Base-by-base conservation (phyloP, 2,113 vertebrate species). In the Syrrhaptes paradoxus region DNA sequence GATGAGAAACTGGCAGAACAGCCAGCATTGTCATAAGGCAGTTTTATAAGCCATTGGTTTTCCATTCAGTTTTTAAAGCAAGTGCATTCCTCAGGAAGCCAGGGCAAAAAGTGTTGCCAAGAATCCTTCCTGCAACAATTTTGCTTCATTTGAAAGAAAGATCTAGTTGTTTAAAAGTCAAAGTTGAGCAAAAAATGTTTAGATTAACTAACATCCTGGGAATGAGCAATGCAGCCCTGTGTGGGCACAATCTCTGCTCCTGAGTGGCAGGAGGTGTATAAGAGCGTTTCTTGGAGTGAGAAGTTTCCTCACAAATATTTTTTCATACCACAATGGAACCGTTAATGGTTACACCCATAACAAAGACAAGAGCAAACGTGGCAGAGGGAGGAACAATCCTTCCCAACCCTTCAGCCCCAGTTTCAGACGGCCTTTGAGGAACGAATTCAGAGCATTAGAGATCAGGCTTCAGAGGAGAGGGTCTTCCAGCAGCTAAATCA, bases 111-210 rank as follows among this genome's bases (percentile, higher is more conserved):
- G 52, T 49, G 16, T 88, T 96, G 95, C 93, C 95, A 95, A 94
- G 92, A 96, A 96, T 95, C 80, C 90, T 96, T 90, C 76, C 81
- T 96, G 86, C 70, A 94, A 90, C 2, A 17, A 78, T 92, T 94
- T 93, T 86, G 21, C 65, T 96, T 84, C 82, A 21, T 90, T 88
- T 86, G 61, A 92, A 92, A 96, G 76, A 96, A 95, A 94, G 95
- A 90, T 85, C 76, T 86, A 72, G 49, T 95, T 96, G 95, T 96
- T 96, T 78, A 72, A 92, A 93, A 97, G 95, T 93, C 92, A 96
- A 96, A 96, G 88, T 92, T 94, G 88, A 92, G 86, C 68, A 93
- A 90, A 96, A 96, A 96, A 74, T 3, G 2, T 96, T 93, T 93
- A 86, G 73, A 54, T 88, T 82, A 74, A 72, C 68, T 90, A 95